Base-by-base conservation (phyloP, 2,113 vertebrate species). In the Thinocorus orbignyianus region DNA sequence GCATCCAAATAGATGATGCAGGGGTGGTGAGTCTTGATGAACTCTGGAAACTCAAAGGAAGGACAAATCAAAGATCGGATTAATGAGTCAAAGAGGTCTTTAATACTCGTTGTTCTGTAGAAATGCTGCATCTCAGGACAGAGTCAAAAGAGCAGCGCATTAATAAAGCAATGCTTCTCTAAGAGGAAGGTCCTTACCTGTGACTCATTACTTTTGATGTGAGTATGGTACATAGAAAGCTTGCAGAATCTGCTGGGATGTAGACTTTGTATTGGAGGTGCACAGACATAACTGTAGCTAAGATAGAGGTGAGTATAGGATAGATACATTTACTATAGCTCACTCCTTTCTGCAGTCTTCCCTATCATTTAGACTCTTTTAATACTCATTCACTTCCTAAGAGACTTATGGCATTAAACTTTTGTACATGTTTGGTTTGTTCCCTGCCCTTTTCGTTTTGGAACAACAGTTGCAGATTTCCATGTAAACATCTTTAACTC, bases 1-100 rank as follows among this genome's bases (percentile, higher is more conserved):
- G 0, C 0, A 1, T 39, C 17, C 6, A 41, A 42, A 35, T 7
- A 46, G 44, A 20, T 52, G 60, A 42, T 3, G 3, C 13, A 33
- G 15, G 18, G 4, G 4, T n/a, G 18, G 11, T 9, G 10, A 66
- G 20, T 71, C 39, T 60, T 26, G 16, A 12, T 52, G 55, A 82
- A 28, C 11, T 69, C 42, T 15, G 68, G 48, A 62, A 87, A 16
- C 30, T 78, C 60, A 69, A 19, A 71, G 48, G 28, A 83, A 62
- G 52, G 30, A 13, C 51, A 61, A 79, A 48, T 17, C 0, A 1
- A 35, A 46, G 69, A 72, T 57, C 17, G 60, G 26, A n/a, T 37
- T 77, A 52, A 33, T 31, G 11, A 25, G 35, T 30, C 57, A 1
- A 1, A 52, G 55, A 54, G 33, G 20, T 79, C 20, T 66, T 71